Conservation (phyloP, 2,113 vertebrate genomes). For the Cochlearius cochlearius region DNA sequence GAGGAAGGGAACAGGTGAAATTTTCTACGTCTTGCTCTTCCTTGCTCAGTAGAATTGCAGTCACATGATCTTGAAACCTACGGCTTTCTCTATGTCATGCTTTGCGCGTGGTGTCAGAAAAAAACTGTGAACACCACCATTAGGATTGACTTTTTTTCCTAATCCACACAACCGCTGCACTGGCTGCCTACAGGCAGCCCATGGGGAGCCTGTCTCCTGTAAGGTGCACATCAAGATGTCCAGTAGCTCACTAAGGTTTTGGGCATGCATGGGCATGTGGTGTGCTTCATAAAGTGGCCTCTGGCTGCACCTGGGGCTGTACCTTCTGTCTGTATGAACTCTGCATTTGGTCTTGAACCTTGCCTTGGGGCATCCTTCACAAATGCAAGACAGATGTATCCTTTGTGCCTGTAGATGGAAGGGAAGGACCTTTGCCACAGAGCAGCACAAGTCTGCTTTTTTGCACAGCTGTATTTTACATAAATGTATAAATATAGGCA, state of each 20-base stretch:
- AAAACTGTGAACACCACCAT: neutral
- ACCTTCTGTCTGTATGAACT: neutral
- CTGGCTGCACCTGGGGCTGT: neutral
- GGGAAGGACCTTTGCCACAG: neutral
- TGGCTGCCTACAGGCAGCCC: neutral
- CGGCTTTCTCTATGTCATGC: neutral
- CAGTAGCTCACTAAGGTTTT: neutral
- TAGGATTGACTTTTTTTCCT: neutral
- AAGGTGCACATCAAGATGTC: neutral
- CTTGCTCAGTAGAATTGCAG: neutral
- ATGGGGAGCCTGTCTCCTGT: neutral
- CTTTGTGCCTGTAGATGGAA: neutral
- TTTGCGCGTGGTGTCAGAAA: neutral
- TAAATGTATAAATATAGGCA: neutral
- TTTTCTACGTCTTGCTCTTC: neutral
- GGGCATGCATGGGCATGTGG: neutral
- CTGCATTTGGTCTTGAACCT: neutral
- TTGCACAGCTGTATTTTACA: neutral
- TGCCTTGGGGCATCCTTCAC: neutral
- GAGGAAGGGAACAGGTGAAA: neutral
- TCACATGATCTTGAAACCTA: neutral
- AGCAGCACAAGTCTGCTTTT: neutral
- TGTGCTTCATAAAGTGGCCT: neutral
- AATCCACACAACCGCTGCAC: neutral
- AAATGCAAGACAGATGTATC: neutral